Conservation (phyloP, 1,140 invertebrate species). For the Papilio glaucus region DNA sequence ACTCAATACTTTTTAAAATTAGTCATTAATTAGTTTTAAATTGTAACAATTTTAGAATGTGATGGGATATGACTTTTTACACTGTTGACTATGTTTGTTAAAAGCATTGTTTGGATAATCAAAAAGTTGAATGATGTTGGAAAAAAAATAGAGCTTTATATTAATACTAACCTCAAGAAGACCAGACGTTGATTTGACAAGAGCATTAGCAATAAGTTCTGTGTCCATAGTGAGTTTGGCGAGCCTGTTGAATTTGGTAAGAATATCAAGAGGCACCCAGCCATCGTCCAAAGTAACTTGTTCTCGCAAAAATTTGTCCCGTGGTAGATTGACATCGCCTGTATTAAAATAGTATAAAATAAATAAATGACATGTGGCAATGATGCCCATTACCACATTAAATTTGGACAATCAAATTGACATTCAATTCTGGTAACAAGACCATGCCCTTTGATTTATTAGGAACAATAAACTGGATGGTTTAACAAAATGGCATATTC, state of each 20-base stretch:
- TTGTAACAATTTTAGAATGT: too few relatives aligned
- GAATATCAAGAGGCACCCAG: conserved; percentile 93
- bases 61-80: too few relatives aligned
- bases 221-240: conserved; percentile 88
- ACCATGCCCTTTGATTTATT: too few relatives aligned
- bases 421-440: too few relatives aligned
- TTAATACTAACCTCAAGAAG: conserved; percentile 87
- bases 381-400: too few relatives aligned
- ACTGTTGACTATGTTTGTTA: background rate
- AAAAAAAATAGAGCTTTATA: background rate
- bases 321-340: conserved; percentile 93
- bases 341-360: conserved; percentile 48
- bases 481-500: too few relatives aligned
- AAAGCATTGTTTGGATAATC: background rate
- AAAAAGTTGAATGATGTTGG: background rate
- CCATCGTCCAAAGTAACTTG: conserved; percentile 94
- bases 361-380: too few relatives aligned
- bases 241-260: conserved; percentile 95
- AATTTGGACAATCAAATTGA: too few relatives aligned
- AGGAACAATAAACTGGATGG: too few relatives aligned
- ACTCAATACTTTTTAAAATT: too few relatives aligned
- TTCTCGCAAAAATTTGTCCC: conserved; percentile 95
- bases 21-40: too few relatives aligned
- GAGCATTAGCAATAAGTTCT: conserved; percentile 88
- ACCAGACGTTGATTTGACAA: conserved; percentile 89